Base-by-base conservation (phyloP, 2,797 vertebrate genomes). In the Percopsis omiscomaycus region DNA sequence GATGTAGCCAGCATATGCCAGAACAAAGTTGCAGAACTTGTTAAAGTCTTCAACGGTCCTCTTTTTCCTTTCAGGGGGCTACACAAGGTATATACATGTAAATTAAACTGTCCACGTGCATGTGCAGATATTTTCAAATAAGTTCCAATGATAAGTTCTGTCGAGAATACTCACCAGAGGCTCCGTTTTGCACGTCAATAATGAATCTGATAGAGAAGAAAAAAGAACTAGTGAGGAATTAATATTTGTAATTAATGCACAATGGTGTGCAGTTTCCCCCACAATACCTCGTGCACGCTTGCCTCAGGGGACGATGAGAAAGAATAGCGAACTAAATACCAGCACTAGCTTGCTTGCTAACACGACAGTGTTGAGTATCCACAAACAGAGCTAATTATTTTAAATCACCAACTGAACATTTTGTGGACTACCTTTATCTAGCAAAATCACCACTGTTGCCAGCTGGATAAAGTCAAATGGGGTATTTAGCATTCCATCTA, bases 21-120 rank as follows among this genome's bases (percentile, higher is more conserved):
- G 85, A 50, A 97, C 95, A 72, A 97, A 96, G 82, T 94, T 97
- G 89, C 95, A 97, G 85, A 97, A 97, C 87, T 97, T 95, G 86
- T 97, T 97, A 88, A 97, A 96, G 86, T 97, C 95, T 64, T 97
- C 95, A 46, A 97, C 95, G 0, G 95, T 97, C 81, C 95, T 93
- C 79, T 95, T 93, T 69, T 94, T 94, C 83, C 94, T 94, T 84
- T 95, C 95, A 22, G 95, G 93, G 68, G 95, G 94, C 95, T 96
- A 37, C 27, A 80, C 58, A 65, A 78, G 78, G 27, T 49, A 74
- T 4, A 76, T 8, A 49, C 2, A 12, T 58, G 64, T 4, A 4
- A 50, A 61, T 80, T 66, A 61, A 32, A 68, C 8, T 15, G 45
- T n/a, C 44, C 4, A 15, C 22, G n/a, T 4, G 6, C n/a, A 48